phyloP scores from a whole-genome alignment of 2,888 invertebrate genomes.

The Aelia acuminata region DNA sequence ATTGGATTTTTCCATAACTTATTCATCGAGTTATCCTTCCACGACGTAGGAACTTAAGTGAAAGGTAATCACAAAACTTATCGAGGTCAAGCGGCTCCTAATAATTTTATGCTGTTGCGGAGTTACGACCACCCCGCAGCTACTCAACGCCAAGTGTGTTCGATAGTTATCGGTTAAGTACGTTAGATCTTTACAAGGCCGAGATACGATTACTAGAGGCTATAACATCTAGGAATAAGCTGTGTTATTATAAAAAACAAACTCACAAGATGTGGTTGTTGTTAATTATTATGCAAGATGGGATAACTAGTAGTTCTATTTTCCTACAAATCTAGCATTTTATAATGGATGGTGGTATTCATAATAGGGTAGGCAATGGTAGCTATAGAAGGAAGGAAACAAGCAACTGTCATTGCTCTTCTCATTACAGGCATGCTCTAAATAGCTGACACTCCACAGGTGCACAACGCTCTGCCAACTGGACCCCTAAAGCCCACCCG shows the following conservation, averaged over 20 bases:
- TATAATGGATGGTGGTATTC: too few species aligned
- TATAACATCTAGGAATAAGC: neutral
- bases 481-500: neutral
- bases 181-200: neutral
- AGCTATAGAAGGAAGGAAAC: neutral
- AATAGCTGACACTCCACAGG: constrained; percentile 29
- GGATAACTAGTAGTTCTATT: too few species aligned
- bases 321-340: too few species aligned
- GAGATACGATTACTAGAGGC: neutral
- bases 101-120: neutral
- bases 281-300: too few species aligned
- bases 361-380: neutral
- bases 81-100: neutral
- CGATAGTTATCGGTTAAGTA: neutral
- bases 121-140: neutral
- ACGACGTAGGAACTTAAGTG: neutral
- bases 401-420: neutral
- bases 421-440: neutral
- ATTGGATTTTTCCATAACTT: neutral
- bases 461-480: neutral
- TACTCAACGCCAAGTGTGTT: neutral
- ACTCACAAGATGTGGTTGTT: too few species aligned
- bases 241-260: too few species aligned
- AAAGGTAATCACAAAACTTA: constrained; percentile 27
- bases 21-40: neutral